Base-by-base conservation (phyloP, 2,113 vertebrate species). In the Delphinus delphis region DNA sequence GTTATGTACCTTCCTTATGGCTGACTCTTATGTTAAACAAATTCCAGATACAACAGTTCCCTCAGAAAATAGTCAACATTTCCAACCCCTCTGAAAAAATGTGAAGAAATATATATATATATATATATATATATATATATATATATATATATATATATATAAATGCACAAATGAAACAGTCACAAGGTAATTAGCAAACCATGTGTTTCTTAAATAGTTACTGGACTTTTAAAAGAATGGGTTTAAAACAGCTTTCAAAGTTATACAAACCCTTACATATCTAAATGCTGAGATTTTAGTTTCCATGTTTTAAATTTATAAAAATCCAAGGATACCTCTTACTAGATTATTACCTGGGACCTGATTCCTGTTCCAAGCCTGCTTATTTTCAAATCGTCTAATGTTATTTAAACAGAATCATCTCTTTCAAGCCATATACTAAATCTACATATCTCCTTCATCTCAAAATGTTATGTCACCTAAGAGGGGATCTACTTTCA, bases 401-500 rank as follows among this genome's bases (percentile, higher is more conserved):
- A 98, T 76, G 65, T 92, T 93, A 97, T 63, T 77, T 88, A 94
- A 71, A 94, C 2, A 36, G 25, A 88, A 84, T 71, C 53, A 41
- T 81, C 65, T 88, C 84, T 96, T 93, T 95, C 25, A 74, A 73
- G 71, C 31, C 62, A 76, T 62, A 85, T 11, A 93, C 82, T 11
- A 71, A 98, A 97, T 98, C 96, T 97, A 96, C 85, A 96, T 47
- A 94, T 92, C 83, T 93, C 96, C 98, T 97, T 98, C 98, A 98
- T 98, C 96, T 98, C 97, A 98, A 98, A 98, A 98, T 98, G 98
- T 95, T 98, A 88, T 97, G 97, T 98, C 97, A 98, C 97, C 97
- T 97, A 97, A 95, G 95, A 98, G 97, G 98, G 98, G 98, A 98
- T 98, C 98, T 98, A 2, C 88, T 97, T 98, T 98, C 98, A 98